phyloP scores from a whole-genome alignment of 2,888 invertebrate species.

The Callyntrura guangdongensis region DNA sequence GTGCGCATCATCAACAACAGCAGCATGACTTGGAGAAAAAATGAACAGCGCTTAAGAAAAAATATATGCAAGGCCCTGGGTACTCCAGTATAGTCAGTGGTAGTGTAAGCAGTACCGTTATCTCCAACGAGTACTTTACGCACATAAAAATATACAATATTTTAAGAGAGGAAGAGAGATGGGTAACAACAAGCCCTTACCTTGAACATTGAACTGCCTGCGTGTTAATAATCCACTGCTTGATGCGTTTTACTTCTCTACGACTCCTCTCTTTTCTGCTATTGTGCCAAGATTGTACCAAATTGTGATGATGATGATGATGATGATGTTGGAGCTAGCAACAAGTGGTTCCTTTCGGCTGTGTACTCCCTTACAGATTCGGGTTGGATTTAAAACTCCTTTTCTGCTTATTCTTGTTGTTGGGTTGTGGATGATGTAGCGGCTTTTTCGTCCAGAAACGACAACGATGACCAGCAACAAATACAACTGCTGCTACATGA shows the following conservation, averaged over 20 bases:
- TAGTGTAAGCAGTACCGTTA: constrained; percentile 24
- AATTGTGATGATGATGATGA: neutral
- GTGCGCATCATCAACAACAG: neutral
- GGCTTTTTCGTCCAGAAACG: neutral
- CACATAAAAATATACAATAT: neutral
- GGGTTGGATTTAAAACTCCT: neutral
- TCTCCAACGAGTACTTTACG: constrained; percentile 7
- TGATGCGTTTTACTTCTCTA: neutral
- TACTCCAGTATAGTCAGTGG: neutral
- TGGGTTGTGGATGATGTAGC: neutral
- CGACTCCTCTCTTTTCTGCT: constrained; percentile 1
- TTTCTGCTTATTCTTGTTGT: neutral
- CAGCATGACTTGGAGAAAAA: constrained; percentile 4
- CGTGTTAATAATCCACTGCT: neutral
- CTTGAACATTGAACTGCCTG: constrained; percentile 57
- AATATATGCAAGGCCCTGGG: constrained; percentile 23
- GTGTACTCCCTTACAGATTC: neutral
- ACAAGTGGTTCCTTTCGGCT: constrained; percentile 31
- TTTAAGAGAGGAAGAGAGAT: neutral
- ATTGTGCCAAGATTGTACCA: constrained; percentile 8
- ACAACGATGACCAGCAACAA: constrained; percentile 30
- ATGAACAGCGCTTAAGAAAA: constrained; percentile 21
- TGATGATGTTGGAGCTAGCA: neutral
- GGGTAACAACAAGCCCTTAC: constrained; percentile 9
- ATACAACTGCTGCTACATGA: constrained; percentile 26